These are phyloP conservation scores for Apodemus sylvaticus DNA, from an alignment of 2,113 vertebrate species.

Conservation along the genomic window DNA sequence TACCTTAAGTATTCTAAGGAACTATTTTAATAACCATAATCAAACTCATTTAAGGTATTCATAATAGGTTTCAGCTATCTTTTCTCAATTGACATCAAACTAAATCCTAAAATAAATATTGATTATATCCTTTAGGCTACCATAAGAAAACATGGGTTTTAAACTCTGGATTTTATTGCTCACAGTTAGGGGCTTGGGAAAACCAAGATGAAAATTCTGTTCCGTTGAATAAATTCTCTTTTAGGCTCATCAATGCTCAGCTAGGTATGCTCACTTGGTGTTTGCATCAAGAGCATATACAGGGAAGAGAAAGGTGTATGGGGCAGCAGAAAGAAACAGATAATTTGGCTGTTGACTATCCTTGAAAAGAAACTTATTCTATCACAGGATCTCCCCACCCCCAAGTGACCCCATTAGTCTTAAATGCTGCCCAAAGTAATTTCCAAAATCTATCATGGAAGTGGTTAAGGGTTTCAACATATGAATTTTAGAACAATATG, in stretches of 20 bases:
- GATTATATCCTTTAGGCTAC: not conserved
- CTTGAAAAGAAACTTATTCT: not conserved
- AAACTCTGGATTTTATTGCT: not conserved
- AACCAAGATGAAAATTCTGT: not conserved
- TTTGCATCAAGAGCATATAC: not conserved
- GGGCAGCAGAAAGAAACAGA: not conserved
- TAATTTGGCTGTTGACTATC: not conserved
- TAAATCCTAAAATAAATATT: not conserved
- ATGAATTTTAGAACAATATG: not conserved
- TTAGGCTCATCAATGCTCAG: not conserved
- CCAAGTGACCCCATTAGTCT: not conserved
- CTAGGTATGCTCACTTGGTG: not conserved
- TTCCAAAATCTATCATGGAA: not conserved
- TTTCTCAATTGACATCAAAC: not conserved
- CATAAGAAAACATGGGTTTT: no score
- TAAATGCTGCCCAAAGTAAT: not conserved
- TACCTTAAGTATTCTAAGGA: not conserved
- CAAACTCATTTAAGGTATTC: not conserved
- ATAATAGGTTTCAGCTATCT: not conserved
- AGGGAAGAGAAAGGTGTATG: not conserved
- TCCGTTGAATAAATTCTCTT: not conserved
- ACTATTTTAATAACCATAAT: not conserved
- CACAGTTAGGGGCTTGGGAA: not conserved
- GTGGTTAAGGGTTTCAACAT: not conserved
- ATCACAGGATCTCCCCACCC: rapidly evolving